phyloP scores from a whole-genome alignment of 2,888 invertebrate genomes.

The Harpagoxenus sublaevis region DNA sequence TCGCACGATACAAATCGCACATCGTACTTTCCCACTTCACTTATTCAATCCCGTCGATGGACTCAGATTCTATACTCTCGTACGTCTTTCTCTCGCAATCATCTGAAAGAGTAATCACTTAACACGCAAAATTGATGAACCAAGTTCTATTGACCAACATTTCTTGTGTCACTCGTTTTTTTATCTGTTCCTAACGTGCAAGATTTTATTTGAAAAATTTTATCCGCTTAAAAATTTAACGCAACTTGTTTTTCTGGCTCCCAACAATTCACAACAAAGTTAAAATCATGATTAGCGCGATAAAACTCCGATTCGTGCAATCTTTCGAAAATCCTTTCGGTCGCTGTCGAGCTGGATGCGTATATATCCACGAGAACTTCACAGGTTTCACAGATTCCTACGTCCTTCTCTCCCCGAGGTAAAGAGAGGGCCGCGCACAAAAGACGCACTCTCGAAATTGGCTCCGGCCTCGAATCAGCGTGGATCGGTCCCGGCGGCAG shows the following conservation, averaged over 20 bases:
- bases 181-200: background rate
- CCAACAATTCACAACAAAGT: background rate
- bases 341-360: background rate
- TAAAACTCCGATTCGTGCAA: background rate
- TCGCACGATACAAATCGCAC: constrained; percentile 20
- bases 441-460: constrained; percentile 33
- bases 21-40: constrained; percentile 31
- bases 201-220: background rate
- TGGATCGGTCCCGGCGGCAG: constrained; percentile 37
- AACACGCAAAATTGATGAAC: background rate
- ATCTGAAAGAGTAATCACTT: background rate
- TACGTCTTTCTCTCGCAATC: constrained; percentile 2
- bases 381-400: background rate
- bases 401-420: background rate
- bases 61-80: constrained; percentile 15
- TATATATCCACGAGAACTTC: background rate
- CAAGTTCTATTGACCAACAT: background rate
- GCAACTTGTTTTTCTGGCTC: background rate
- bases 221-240: background rate
- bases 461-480: constrained; percentile 52
- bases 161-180: background rate
- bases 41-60: constrained; percentile 44
- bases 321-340: background rate
- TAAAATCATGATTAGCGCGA: background rate
- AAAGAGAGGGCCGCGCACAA: constrained; percentile 18